Conservation (phyloP, 2,113 vertebrate species). For the Campylorhamphus procurvoides region DNA sequence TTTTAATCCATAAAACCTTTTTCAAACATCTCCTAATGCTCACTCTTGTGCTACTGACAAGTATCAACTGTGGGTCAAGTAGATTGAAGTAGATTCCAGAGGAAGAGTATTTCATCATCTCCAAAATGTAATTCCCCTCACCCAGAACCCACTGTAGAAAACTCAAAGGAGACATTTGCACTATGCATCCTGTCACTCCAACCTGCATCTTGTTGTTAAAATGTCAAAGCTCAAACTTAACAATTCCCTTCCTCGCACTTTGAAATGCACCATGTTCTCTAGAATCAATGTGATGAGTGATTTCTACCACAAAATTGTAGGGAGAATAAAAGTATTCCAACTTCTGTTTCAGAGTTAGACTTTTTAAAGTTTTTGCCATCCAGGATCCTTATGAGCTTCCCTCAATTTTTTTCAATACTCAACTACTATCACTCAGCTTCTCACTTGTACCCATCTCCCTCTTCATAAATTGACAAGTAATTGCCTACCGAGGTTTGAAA, state of each 20-base stretch:
- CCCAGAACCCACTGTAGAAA: background rate
- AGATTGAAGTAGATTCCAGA: background rate
- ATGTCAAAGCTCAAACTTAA: background rate
- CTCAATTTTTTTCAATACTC: background rate
- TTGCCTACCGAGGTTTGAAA: background rate
- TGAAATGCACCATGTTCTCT: background rate
- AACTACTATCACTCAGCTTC: background rate
- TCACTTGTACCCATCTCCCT: background rate
- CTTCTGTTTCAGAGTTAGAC: background rate
- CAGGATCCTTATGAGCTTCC: background rate
- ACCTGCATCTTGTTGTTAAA: background rate
- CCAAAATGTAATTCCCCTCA: background rate
- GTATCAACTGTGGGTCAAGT: background rate
- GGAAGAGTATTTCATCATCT: background rate
- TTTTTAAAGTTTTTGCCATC: background rate
- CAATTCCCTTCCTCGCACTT: background rate
- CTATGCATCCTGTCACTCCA: background rate
- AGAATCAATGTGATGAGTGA: background rate
- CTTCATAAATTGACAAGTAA: background rate
- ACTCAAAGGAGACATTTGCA: background rate
- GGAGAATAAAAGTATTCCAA: background rate
- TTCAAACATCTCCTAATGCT: background rate
- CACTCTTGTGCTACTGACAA: fast-evolving
- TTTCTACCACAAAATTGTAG: background rate
- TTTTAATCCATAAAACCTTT: background rate